phyloP scores from a whole-genome alignment of 1,140 invertebrate species.

The Dendrolimus punctatus region DNA sequence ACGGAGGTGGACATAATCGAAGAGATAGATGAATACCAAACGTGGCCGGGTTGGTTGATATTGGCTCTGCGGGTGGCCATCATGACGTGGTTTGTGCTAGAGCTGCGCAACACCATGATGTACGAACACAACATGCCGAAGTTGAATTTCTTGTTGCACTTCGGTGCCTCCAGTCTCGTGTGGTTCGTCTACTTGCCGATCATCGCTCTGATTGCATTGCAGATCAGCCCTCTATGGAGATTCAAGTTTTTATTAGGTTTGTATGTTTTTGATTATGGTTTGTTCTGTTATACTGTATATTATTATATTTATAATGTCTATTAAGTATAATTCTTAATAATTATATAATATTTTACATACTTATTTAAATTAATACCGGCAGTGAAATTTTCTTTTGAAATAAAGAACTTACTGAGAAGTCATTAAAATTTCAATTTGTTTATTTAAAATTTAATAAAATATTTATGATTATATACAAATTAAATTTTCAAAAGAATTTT shows the following conservation, averaged over 20 bases:
- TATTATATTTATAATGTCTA: too few species aligned
- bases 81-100: conserved; percentile 96
- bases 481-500: too few species aligned
- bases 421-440: too few species aligned
- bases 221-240: conserved; percentile 95
- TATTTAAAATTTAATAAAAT: too few species aligned
- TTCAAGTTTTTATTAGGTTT: conserved; percentile 94
- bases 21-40: conserved; percentile 97
- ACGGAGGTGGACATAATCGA: conserved; percentile 96
- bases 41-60: conserved; percentile 96
- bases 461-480: too few species aligned
- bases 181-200: conserved; percentile 99
- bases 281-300: too few species aligned
- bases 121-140: conserved; percentile 94
- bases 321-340: too few species aligned
- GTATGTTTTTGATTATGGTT: too few species aligned
- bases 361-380: too few species aligned
- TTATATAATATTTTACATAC: too few species aligned
- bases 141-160: conserved; percentile 94
- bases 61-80: conserved; percentile 89
- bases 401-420: too few species aligned
- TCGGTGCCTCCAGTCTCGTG: conserved; percentile 96
- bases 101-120: conserved; percentile 92
- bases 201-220: conserved; percentile 92
- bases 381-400: too few species aligned